Percentiles rank a stretch among this genome's conserved stretches.
These are phyloP conservation scores for Trissoscelio sp. DNA, from an alignment of 2,888 invertebrate species.

Conservation along the genomic window DNA sequence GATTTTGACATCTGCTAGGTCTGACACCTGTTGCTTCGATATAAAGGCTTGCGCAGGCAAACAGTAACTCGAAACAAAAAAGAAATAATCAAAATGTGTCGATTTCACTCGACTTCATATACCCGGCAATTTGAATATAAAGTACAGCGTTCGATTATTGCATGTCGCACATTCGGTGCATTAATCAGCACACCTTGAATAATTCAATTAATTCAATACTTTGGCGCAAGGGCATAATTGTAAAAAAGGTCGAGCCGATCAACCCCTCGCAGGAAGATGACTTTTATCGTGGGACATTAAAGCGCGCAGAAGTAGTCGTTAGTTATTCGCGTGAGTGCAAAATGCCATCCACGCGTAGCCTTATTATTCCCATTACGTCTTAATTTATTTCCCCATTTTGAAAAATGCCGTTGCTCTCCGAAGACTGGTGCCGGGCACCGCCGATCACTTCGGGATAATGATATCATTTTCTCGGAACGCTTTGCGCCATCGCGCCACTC, in stretches of 20 bases:
- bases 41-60: slow-evolving; percentile 26
- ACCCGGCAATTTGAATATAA: slow-evolving; percentile 51
- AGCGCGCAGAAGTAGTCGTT: slow-evolving; percentile 74
- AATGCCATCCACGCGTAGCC: slow-evolving; percentile 75
- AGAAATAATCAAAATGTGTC: slow-evolving; percentile 41
- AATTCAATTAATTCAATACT: slow-evolving; percentile 59
- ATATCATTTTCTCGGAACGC: slow-evolving; percentile 75
- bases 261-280: slow-evolving; percentile 29
- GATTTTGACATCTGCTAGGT: slow-evolving; percentile 63
- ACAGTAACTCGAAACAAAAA: slow-evolving; percentile 31
- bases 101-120: not conserved
- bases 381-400: slow-evolving; percentile 78
- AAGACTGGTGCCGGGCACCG: slow-evolving; percentile 22
- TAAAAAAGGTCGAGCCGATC: slow-evolving; percentile 29
- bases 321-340: slow-evolving; percentile 74
- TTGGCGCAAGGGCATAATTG: slow-evolving; percentile 13
- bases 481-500: slow-evolving; percentile 67
- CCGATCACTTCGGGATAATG: slow-evolving; percentile 72
- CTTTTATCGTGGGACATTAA: slow-evolving; percentile 70
- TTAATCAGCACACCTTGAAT: slow-evolving; percentile 32
- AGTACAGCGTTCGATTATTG: slow-evolving; percentile 33
- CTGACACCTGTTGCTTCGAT: slow-evolving; percentile 52
- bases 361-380: slow-evolving; percentile 78
- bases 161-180: not conserved
- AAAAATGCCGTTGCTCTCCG: slow-evolving; percentile 67